These are phyloP conservation scores for Sylvia atricapilla DNA, from an alignment of 2,113 vertebrate genomes.

Conservation along the genomic window DNA sequence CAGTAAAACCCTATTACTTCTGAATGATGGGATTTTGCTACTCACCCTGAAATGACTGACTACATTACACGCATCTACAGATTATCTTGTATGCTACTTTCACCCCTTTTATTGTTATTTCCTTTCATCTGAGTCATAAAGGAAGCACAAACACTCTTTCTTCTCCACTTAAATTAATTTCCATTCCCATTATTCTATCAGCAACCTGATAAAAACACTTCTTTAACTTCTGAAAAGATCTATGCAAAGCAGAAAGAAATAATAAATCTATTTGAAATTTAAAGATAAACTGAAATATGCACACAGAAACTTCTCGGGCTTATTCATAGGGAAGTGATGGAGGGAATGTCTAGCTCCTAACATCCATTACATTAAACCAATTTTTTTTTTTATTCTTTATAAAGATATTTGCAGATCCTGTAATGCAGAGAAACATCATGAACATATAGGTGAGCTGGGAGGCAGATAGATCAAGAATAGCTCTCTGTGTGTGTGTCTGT, in stretches of 20 bases:
- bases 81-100: not conserved
- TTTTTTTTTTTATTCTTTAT: not conserved
- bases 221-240: not conserved
- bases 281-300: not conserved
- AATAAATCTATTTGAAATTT: not conserved
- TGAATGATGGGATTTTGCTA: not conserved
- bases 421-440: not conserved
- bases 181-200: not conserved
- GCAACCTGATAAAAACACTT: not conserved
- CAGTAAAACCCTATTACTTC: not conserved
- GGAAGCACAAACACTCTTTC: not conserved
- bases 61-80: not conserved
- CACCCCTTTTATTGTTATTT: not conserved
- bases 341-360: not conserved
- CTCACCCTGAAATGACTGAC: not conserved
- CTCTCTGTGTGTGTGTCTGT: not conserved
- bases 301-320: not conserved
- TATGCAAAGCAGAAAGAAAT: not conserved
- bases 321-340: not conserved
- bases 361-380: not conserved
- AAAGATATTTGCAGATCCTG: not conserved
- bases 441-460: not conserved
- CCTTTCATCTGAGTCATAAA: not conserved
- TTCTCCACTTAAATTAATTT: not conserved
- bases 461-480: not conserved